Conservation (phyloP, 2,113 vertebrate genomes). For the Engraulis encrasicolus region DNA sequence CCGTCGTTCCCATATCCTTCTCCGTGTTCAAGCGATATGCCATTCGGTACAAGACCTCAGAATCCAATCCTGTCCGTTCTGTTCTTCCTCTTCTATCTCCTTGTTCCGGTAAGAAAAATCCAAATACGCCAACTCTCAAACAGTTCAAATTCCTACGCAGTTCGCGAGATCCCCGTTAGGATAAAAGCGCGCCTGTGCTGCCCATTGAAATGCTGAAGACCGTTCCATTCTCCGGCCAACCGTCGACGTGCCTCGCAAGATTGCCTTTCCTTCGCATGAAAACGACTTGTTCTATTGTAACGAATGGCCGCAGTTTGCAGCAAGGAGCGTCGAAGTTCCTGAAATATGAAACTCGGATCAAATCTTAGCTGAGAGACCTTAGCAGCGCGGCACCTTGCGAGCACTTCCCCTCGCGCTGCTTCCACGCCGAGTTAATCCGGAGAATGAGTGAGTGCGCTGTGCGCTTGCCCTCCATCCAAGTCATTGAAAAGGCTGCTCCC, state of each 20-base stretch:
- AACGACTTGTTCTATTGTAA: constrained; percentile 51
- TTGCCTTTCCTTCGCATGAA: constrained; percentile 60
- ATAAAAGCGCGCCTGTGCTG: constrained; percentile 45
- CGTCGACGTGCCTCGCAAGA: constrained; percentile 53
- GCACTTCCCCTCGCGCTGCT: constrained; percentile 50
- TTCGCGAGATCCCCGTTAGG: constrained; percentile 45
- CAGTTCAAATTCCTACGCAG: constrained; percentile 56
- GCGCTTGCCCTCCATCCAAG: constrained; percentile 41
- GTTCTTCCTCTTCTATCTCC: constrained; percentile 22
- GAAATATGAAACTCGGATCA: constrained; percentile 61
- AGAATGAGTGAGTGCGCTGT: constrained; percentile 53
- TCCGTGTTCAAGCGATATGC: constrained; percentile 13
- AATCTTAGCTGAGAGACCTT: constrained; percentile 61
- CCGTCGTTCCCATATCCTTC: constrained; percentile 54
- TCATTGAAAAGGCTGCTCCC: constrained; percentile 30
- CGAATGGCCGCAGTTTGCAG: constrained; percentile 57
- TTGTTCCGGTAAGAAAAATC: constrained; percentile 33
- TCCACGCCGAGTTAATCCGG: constrained; percentile 63
- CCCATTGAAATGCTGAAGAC: constrained; percentile 49
- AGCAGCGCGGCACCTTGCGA: constrained; percentile 42
- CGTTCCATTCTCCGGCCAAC: constrained; percentile 55
- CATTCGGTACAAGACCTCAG: constrained; percentile 32
- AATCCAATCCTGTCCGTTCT: constrained; percentile 42
- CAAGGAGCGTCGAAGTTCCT: constrained; percentile 60
- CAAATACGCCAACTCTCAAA: constrained; percentile 34